Evolutionary conservation across 2,113 vertebrate species (phyloP).

Genomic region (Cryptotis parvus): DNA sequence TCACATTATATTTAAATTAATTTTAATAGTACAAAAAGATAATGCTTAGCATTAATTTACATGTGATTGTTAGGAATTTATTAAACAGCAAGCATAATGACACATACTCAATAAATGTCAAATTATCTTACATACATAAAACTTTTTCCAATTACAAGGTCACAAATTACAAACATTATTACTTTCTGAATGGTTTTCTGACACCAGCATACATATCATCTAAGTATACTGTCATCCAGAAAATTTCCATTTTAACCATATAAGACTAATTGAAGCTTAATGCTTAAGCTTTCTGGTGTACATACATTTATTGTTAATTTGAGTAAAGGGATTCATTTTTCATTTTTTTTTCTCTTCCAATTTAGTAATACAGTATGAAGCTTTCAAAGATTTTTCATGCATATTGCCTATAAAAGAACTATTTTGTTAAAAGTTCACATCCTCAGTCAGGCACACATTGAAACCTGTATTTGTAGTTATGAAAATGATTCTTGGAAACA

Average conservation of each 20-base stretch:
- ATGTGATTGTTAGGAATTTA: conserved; percentile 79
- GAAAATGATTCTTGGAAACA: conserved; percentile 7
- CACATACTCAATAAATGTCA: conserved; percentile 83
- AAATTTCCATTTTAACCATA: conserved; percentile 78
- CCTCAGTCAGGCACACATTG: background rate
- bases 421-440: too few relatives aligned
- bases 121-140: conserved; percentile 84
- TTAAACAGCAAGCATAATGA: conserved; percentile 85
- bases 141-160: conserved; percentile 85
- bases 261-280: conserved; percentile 40
- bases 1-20: conserved; percentile 86
- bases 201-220: conserved; percentile 79
- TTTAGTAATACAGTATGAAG: conserved; percentile 52
- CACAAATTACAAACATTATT: conserved; percentile 87
- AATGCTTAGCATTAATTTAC: conserved; percentile 85
- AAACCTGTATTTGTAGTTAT: background rate
- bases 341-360: conserved; percentile 40
- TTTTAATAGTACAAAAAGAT: conserved; percentile 89
- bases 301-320: conserved; percentile 68
- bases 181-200: conserved; percentile 72
- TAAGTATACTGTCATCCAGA: conserved; percentile 74
- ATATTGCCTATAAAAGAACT: too few relatives aligned
- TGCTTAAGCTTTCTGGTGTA: conserved; percentile 76
- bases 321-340: conserved; percentile 51
- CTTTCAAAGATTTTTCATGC: background rate